These are phyloP conservation scores for Pantala flavescens DNA, from an alignment of 1,140 invertebrate genomes.

Conservation along the genomic window DNA sequence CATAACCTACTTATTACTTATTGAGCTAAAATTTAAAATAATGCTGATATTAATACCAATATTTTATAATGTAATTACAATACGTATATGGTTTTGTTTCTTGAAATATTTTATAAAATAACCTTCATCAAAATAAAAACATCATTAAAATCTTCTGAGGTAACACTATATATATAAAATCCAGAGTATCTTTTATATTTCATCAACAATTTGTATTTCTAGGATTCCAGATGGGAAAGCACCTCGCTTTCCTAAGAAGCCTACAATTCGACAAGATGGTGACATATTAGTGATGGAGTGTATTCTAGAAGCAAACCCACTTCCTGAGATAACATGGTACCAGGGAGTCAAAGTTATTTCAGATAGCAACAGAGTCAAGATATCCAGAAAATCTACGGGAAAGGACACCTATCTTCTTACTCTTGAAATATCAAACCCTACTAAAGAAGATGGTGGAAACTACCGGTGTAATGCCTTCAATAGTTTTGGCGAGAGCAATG, in stretches of 20 bases:
- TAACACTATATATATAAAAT: too few species aligned
- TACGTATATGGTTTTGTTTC: too few species aligned
- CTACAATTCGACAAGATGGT: slow-evolving; percentile 89
- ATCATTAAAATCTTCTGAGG: too few species aligned
- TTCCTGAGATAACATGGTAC: slow-evolving; percentile 92
- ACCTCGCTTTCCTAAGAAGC: slow-evolving; percentile 93
- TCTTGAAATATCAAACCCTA: slow-evolving; percentile 88
- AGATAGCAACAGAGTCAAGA: slow-evolving; percentile 72
- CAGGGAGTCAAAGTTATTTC: slow-evolving; percentile 72
- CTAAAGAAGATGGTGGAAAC: slow-evolving; percentile 89
- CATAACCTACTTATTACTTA: too few species aligned
- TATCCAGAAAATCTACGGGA: slow-evolving; percentile 69
- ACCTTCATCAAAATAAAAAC: too few species aligned
- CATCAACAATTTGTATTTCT: slow-evolving; percentile 23
- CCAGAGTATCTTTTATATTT: too few species aligned
- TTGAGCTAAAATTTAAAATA: too few species aligned
- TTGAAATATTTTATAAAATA: too few species aligned
- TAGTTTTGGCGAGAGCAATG: slow-evolving; percentile 96
- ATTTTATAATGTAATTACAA: too few species aligned
- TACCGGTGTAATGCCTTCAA: slow-evolving; percentile 99
- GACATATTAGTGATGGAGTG: slow-evolving; percentile 93
- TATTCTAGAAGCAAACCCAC: slow-evolving; percentile 84
- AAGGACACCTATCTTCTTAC: slow-evolving; percentile 85
- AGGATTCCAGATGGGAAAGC: slow-evolving; percentile 92
- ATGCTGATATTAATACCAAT: too few species aligned